Percentiles rank a stretch among this genome's conserved stretches.
Conservation (phyloP, 2,888 invertebrate species). For the Caradrina kadenii region DNA sequence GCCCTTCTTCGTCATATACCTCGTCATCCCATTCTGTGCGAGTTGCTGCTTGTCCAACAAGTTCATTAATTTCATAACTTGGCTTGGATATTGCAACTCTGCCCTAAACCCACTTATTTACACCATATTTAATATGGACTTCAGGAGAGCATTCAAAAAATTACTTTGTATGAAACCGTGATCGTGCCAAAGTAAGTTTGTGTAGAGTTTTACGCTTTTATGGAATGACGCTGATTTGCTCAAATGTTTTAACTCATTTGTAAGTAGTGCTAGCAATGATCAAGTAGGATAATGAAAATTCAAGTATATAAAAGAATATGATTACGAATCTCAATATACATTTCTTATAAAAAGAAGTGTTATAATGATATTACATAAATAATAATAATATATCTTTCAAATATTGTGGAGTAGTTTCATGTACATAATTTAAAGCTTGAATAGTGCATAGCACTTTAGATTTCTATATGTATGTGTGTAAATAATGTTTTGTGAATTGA, state of each 20-base stretch:
- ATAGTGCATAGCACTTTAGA: slow-evolving; percentile 82
- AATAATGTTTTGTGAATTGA: slow-evolving; percentile 70
- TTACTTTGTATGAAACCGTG: slow-evolving; percentile 88
- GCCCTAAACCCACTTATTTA: slow-evolving; percentile 98
- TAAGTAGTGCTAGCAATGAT: slow-evolving; percentile 59
- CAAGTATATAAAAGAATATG: slow-evolving; percentile 29
- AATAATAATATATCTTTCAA: slow-evolving; percentile 47
- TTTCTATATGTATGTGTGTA: slow-evolving; percentile 68
- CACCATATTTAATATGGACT: slow-evolving; percentile 98
- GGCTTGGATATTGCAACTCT: slow-evolving; percentile 98
- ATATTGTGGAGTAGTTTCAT: slow-evolving; percentile 57
- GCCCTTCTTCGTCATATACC: slow-evolving; percentile 99
- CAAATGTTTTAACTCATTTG: slow-evolving; percentile 78
- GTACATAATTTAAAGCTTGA: slow-evolving; percentile 72
- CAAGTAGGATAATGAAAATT: slow-evolving; percentile 37
- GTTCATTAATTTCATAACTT: slow-evolving; percentile 96
- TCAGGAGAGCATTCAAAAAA: slow-evolving; percentile 96
- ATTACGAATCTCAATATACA: slow-evolving; percentile 58
- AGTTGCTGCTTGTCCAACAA: slow-evolving; percentile 95
- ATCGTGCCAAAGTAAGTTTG: slow-evolving; percentile 78
- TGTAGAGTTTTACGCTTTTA: slow-evolving; percentile 71
- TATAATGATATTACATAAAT: slow-evolving; percentile 47
- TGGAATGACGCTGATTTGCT: slow-evolving; percentile 82
- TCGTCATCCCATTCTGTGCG: slow-evolving; percentile 96
- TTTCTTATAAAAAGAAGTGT: slow-evolving; percentile 48